Evolutionary conservation across 2,113 vertebrate genomes (phyloP).

Genomic region (Amazona vittata): DNA sequence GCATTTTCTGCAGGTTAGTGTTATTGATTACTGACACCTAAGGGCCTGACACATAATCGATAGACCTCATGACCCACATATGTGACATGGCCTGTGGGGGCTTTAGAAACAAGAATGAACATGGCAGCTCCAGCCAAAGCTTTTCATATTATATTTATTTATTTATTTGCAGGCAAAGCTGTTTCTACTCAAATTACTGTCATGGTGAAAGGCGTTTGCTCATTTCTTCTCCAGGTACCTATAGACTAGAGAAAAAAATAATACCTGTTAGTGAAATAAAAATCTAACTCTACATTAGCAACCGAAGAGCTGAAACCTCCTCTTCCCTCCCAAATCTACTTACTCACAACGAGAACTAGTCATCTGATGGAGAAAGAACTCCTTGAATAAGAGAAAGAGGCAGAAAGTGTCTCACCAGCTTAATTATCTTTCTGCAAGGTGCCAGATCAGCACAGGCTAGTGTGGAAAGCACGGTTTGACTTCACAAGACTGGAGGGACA

Average conservation of each 20-base stretch:
- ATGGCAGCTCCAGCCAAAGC: conserved; percentile 69
- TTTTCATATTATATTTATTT: conserved; percentile 72
- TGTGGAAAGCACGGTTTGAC: not conserved
- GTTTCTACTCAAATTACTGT: conserved; percentile 70
- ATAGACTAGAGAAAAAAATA: not conserved
- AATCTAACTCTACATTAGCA: not conserved
- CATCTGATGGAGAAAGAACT: not conserved
- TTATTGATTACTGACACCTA: conserved; percentile 82
- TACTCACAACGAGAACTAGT: not conserved
- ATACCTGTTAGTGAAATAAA: not conserved
- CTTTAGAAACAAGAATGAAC: conserved; percentile 77
- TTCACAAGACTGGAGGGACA: not conserved
- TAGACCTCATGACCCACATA: conserved; percentile 77
- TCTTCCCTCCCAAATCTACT: not conserved
- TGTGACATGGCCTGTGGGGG: conserved; percentile 79
- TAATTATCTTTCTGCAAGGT: not conserved
- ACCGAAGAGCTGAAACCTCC: not conserved
- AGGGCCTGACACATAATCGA: conserved; percentile 81
- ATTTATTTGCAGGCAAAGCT: conserved; percentile 59
- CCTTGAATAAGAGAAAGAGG: not conserved
- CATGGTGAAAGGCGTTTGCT: conserved; percentile 18
- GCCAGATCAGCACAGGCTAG: not conserved
- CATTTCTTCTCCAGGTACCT: not conserved
- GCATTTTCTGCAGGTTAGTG: conserved; percentile 79
- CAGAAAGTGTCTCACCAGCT: not conserved